These are phyloP conservation scores for Capromys pilorides DNA, from an alignment of 2,797 vertebrate genomes.

Conservation along the genomic window DNA sequence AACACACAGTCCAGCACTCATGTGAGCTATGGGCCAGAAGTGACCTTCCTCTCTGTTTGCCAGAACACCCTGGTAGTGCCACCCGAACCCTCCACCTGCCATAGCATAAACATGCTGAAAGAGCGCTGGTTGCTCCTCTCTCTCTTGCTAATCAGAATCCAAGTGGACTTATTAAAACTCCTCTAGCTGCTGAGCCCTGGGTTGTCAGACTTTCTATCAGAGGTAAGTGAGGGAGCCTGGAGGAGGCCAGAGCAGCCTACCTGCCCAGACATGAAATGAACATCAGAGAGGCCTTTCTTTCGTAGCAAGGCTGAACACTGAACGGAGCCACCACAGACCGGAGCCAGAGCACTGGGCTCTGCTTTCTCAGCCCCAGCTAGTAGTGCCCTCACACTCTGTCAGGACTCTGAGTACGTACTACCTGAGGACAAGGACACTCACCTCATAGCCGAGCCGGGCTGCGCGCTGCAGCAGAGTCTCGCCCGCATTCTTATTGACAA, in stretches of 20 bases:
- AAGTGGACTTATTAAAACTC: constrained; percentile 70
- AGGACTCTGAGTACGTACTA: neutral
- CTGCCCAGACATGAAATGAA: constrained; percentile 56
- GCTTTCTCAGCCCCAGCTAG: neutral
- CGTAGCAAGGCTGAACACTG: neutral
- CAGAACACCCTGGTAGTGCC: neutral
- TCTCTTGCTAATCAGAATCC: constrained; percentile 58
- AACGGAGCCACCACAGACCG: neutral
- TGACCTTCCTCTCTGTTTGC: neutral
- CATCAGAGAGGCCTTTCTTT: constrained; percentile 60
- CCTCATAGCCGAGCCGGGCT: constrained; percentile 96
- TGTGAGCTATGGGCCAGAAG: neutral
- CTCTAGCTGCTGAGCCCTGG: constrained; percentile 57
- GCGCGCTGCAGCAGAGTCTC: constrained; percentile 98
- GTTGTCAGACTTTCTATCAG: constrained; percentile 70
- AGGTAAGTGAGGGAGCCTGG: constrained; percentile 63
- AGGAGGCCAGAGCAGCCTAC: constrained; percentile 55
- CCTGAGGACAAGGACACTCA: constrained; percentile 80
- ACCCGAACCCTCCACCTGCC: neutral
- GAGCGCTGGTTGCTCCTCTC: neutral
- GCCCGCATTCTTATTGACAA: constrained; percentile 98
- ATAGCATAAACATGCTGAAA: constrained; percentile 22
- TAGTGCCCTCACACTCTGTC: neutral
- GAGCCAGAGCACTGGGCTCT: too few species aligned
- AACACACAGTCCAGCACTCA: neutral